phyloP scores from a whole-genome alignment of 2,797 vertebrate species.

The Fistularia tabacaria region DNA sequence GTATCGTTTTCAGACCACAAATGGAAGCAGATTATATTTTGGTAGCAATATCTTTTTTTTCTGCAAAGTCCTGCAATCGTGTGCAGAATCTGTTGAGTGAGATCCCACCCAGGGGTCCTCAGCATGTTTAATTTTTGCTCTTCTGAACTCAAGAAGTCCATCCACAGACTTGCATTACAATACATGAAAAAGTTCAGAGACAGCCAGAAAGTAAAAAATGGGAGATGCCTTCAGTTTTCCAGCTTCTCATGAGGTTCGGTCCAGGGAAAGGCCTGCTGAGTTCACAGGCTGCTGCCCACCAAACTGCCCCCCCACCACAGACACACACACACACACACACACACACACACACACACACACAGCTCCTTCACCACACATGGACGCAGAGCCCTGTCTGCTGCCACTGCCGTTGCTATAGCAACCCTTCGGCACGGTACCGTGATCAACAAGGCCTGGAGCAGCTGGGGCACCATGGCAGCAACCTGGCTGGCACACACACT shows the following conservation, averaged over 20 bases:
- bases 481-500: slow-evolving; percentile 53
- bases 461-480: slow-evolving; percentile 64
- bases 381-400: slow-evolving; percentile 60
- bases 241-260: slow-evolving; percentile 44
- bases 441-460: slow-evolving; percentile 69
- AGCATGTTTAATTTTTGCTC: slow-evolving; percentile 2
- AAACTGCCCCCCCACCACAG: slow-evolving; percentile 38
- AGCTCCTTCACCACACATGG: slow-evolving; percentile 38
- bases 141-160: neutral
- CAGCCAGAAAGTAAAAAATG: slow-evolving; percentile 21
- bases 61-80: too few relatives aligned
- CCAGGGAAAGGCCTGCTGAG: slow-evolving; percentile 57
- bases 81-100: too few relatives aligned
- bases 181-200: slow-evolving; percentile 2
- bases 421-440: slow-evolving; percentile 68
- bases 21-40: too few relatives aligned
- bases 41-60: too few relatives aligned
- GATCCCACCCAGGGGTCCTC: neutral
- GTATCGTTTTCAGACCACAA: too few relatives aligned
- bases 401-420: slow-evolving; percentile 70
- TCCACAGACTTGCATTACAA: slow-evolving; percentile 1
- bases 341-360: slow-evolving; percentile 32
- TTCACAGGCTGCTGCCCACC: slow-evolving; percentile 69
- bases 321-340: slow-evolving; percentile 31
- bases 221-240: slow-evolving; percentile 31